These are phyloP conservation scores for Leptoteleia sp. DNA, from an alignment of 1,140 invertebrate genomes.

Conservation along the genomic window DNA sequence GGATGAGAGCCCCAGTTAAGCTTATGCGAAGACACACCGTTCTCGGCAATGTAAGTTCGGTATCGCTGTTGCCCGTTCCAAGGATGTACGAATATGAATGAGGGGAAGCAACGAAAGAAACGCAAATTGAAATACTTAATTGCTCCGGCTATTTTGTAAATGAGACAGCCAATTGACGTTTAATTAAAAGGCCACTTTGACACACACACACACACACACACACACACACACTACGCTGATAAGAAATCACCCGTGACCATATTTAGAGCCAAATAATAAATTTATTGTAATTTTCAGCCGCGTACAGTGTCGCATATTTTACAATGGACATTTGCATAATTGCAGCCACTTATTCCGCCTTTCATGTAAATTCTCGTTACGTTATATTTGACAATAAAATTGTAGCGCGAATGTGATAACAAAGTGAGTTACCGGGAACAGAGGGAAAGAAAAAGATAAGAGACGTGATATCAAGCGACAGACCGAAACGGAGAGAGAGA, in stretches of 20 bases:
- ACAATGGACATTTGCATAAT: slow-evolving; percentile 24
- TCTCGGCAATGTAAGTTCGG: background rate
- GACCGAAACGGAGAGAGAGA: background rate
- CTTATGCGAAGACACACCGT: background rate
- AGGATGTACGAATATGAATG: no score
- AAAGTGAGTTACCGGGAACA: slow-evolving; percentile 6
- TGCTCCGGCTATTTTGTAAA: background rate
- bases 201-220: no score
- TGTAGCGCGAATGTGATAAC: slow-evolving; percentile 20
- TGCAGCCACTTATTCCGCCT: slow-evolving; percentile 8
- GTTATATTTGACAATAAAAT: slow-evolving; percentile 30
- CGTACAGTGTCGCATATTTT: slow-evolving; percentile 4
- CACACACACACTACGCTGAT: no score
- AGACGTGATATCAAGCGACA: no score
- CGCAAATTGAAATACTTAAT: background rate
- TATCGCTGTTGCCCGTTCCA: slow-evolving; percentile 2
- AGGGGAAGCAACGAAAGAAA: no score
- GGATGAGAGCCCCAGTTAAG: slow-evolving; percentile 7
- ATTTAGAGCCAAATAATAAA: slow-evolving; percentile 9
- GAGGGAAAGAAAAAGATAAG: no score
- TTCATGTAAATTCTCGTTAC: slow-evolving; percentile 22
- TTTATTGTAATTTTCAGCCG: background rate
- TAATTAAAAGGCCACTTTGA: no score
- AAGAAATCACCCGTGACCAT: no score
- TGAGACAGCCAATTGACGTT: no score